phyloP scores from a whole-genome alignment of 2,797 vertebrate genomes.

The Manis javanica region DNA sequence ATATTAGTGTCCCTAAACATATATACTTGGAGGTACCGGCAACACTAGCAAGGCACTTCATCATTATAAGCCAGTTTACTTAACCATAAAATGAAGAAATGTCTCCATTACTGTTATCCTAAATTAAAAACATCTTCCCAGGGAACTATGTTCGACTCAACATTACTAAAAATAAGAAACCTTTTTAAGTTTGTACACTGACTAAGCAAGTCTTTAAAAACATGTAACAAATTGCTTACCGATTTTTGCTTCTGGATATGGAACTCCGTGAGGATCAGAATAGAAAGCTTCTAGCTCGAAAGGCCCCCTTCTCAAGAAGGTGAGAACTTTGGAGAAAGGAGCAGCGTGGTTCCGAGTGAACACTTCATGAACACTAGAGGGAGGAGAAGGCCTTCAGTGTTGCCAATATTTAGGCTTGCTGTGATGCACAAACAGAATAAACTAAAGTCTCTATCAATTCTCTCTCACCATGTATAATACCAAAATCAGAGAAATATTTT shows the following conservation, averaged over 20 bases:
- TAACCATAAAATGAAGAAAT: not conserved
- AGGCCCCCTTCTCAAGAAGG: constrained; percentile 88
- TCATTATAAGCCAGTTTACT: not conserved
- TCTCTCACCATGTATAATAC: not conserved
- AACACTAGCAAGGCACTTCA: not conserved
- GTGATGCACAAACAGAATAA: not conserved
- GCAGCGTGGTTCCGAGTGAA: constrained; percentile 88
- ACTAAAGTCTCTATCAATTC: not conserved
- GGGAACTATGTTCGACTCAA: not conserved
- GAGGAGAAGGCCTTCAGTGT: not conserved
- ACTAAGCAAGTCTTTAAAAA: not conserved
- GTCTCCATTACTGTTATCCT: not conserved
- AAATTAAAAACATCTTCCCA: not conserved
- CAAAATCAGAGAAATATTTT: not conserved
- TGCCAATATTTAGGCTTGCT: not conserved
- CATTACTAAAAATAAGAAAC: not conserved
- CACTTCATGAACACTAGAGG: constrained; percentile 87
- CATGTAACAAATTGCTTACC: constrained; percentile 81
- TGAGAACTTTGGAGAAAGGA: constrained; percentile 91
- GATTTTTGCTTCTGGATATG: constrained; percentile 89
- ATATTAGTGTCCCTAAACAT: not conserved
- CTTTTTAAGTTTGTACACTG: not conserved
- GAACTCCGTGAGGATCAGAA: constrained; percentile 87
- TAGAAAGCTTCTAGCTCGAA: constrained; percentile 90
- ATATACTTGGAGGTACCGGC: not conserved